Evolutionary conservation across 2,797 vertebrate genomes (phyloP), one percentile per base, ranked within the genome.

Genomic region (Varecia variegata): DNA sequence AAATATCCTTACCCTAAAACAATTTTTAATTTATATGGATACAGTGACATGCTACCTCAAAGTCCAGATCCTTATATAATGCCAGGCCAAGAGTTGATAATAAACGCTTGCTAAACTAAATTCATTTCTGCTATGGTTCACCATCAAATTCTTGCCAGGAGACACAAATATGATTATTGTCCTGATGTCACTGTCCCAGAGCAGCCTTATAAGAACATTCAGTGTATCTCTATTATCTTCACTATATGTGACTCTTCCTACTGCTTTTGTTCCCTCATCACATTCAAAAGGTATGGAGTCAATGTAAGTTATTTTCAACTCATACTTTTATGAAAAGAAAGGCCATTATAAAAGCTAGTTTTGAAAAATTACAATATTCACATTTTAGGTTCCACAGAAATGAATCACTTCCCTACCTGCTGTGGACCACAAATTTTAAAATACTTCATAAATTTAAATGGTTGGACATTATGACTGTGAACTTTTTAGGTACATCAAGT

Each of bases 291-390:
- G 30, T 6, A 90, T 27, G 27, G 50, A 74, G 32, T 35, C 50
- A 70, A 82, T 14, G 52, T 20, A 68, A 70, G 7, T 52, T 65
- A 91, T 27, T 58, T 83, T 90, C 32, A 71, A 67, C 54, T 58
- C 87, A 87, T 10, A 90, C 45, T 95, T 83, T 80, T 82, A 84
- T 18, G 83, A 85, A 40, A 93, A 87, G 40, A 84, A 93, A 83
- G 18, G 21, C 4, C 32, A 80, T 27, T 73, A 2, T 70, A 81
- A 91, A 92, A 85, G 38, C 71, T 88, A 45, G 18, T 32, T 94
- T 88, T 25, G 10, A 47, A 91, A 90, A 92, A 88, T 84, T 62
- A 62, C 2, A 95, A 85, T 38, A 96, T 45, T 81, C 23, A 43
- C 20, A 90, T 76, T 95, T 81, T 25, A 25, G 10, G 30, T 92